Evolutionary conservation across 2,888 invertebrate genomes (phyloP), one percentile per base, ranked within the genome.

Genomic region (Alentia gelatinosa): DNA sequence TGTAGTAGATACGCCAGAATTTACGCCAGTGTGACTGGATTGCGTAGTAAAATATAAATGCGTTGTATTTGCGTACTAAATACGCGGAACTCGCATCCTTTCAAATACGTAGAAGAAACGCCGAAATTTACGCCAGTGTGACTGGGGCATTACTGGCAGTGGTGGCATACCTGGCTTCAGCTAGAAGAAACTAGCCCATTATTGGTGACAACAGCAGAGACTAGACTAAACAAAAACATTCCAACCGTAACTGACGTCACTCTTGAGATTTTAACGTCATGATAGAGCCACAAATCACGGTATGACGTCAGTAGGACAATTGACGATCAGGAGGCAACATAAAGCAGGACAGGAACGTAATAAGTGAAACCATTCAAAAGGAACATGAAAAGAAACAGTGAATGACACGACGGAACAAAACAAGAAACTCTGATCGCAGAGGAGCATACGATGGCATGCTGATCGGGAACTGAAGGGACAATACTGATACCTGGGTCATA

Each of bases 401-500:
- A 56, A 12, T 42, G 47, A 42, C 47, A 7, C 15, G 47, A 42
- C 9, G 5, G 19, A 19, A n/a, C n/a, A 19, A 56, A 56, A 19
- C 26, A 26, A 33, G 75, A 37, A 79, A 79, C 79, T 79, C 19
- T 7, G 9, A 23, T 39, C 23, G 37, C 79, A n/a, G 79, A 39
- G 39, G 37, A 79, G 15, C 39, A 39, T 26, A 39, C 5, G 79
- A 79, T 19, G 79, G 39, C 79, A 79, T 79, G 79, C 79, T 39
- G 79, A 79, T 79, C 63, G 26, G 79, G 79, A 79, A 79, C 79
- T 79, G 39, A 79, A 39, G 35, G 37, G 5, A 79, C 79, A 79
- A 79, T 79, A 79, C 79, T 79, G 37, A 86, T 86, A 86, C 86
- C 86, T 86, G 42, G 86, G 86, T 86, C 86, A 50, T 86, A 86